Percentiles rank a stretch among this genome's conserved stretches.
phyloP scores from a whole-genome alignment of 2,797 vertebrate genomes.

The Glyptemys insculpta region DNA sequence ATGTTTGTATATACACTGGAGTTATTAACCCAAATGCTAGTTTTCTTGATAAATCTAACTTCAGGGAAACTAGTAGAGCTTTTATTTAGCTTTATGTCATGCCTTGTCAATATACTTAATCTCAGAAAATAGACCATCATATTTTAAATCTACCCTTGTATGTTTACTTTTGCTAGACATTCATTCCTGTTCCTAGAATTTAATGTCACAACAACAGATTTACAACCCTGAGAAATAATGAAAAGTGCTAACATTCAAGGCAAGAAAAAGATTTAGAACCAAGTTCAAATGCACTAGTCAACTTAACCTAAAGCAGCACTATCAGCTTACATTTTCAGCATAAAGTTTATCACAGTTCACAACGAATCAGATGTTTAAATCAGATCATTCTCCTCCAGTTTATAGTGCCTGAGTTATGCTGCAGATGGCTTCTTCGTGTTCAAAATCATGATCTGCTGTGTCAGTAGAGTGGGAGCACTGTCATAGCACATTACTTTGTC shows the following conservation, averaged over 20 bases:
- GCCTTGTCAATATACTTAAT: neutral
- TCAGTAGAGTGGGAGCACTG: conserved; percentile 55
- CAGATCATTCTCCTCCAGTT: conserved; percentile 42
- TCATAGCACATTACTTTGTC: conserved; percentile 64
- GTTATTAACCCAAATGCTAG: neutral
- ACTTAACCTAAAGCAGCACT: neutral
- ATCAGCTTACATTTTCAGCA: conserved; percentile 33
- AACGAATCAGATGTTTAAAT: conserved; percentile 45
- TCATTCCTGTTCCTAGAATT: conserved; percentile 10
- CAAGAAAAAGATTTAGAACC: conserved; percentile 43
- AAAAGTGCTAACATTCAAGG: conserved; percentile 38
- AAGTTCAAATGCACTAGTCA: conserved; percentile 18
- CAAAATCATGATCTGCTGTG: conserved; percentile 40
- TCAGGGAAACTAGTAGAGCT: neutral
- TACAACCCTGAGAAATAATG: conserved; percentile 46
- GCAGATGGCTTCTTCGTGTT: conserved; percentile 42
- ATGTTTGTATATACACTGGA: neutral
- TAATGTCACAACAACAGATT: neutral
- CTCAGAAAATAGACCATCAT: neutral
- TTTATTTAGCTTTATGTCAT: neutral
- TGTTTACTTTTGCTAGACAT: conserved; percentile 22
- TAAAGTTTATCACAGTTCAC: conserved; percentile 42
- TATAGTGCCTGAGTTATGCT: neutral
- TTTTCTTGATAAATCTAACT: neutral
- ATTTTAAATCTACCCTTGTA: conserved; percentile 19